Percentiles rank a stretch among this genome's conserved stretches.
Evolutionary conservation across 1,140 invertebrate genomes (phyloP).

Genomic region (Calliopsis andreniformis): DNA sequence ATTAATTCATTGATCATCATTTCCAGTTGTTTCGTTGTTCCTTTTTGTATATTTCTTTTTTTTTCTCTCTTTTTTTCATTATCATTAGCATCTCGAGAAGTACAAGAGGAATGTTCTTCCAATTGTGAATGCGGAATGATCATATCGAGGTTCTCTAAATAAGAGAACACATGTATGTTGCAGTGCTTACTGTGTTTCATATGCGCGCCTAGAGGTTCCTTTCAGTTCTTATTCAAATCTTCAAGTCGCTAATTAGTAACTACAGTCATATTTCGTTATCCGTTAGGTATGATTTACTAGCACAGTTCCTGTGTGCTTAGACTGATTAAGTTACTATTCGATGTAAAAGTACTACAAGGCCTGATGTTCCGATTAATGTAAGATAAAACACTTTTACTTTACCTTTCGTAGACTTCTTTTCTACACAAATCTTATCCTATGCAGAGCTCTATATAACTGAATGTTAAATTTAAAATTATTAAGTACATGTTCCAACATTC

Average conservation of each 20-base stretch:
- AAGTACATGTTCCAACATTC: background rate
- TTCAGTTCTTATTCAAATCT: conserved; percentile 18
- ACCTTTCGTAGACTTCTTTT: background rate
- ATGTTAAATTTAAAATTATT: background rate
- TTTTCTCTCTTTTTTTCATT: conserved; percentile 64
- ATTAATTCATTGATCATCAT: conserved; percentile 71
- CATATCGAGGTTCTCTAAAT: conserved; percentile 42
- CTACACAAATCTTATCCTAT: background rate
- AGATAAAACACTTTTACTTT: conserved; percentile 28
- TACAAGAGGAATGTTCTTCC: conserved; percentile 80
- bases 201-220: conserved; percentile 9
- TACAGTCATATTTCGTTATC: conserved; percentile 28
- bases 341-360: background rate
- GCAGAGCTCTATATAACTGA: background rate
- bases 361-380: background rate
- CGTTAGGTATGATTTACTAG: background rate
- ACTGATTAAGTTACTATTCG: background rate
- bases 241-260: conserved; percentile 43
- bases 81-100: conserved; percentile 65
- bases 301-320: background rate
- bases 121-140: conserved; percentile 81
- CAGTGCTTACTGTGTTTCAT: conserved; percentile 65
- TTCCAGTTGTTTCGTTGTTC: conserved; percentile 63
- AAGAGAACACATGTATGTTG: conserved; percentile 43
- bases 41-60: conserved; percentile 59